Percentiles rank a stretch among this genome's conserved stretches.
phyloP scores from a whole-genome alignment of 2,113 vertebrate species.

The Melanostigma gelatinosum region DNA sequence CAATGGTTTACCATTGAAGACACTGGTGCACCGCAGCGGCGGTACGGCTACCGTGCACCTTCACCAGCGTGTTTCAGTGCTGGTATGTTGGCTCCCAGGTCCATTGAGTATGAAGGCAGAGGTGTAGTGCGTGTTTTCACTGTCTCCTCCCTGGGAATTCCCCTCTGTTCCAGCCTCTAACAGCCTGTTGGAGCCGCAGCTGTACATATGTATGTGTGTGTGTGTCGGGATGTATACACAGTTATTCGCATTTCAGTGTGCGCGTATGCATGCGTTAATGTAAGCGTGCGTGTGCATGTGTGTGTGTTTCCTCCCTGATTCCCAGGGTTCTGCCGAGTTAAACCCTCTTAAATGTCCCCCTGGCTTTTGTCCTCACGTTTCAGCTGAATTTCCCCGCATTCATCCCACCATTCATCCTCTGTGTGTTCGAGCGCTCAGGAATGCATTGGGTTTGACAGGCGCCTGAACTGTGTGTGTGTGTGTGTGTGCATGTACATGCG shows the following conservation, averaged over 20 bases:
- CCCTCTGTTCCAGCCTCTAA: conserved; percentile 72
- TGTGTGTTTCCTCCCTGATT: conserved; percentile 73
- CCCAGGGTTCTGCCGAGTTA: conserved; percentile 80
- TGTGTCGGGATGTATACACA: conserved; percentile 62
- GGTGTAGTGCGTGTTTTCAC: conserved; percentile 71
- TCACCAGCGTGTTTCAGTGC: conserved; percentile 14
- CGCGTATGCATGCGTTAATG: conserved; percentile 39
- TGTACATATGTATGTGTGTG: conserved; percentile 56
- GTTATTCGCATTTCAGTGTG: conserved; percentile 49
- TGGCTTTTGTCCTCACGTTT: conserved; percentile 84
- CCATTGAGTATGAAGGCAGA: conserved; percentile 54
- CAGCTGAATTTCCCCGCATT: conserved; percentile 83
- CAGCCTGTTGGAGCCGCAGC: conserved; percentile 70
- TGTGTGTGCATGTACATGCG: conserved; percentile 37
- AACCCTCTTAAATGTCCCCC: conserved; percentile 84
- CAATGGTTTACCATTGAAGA: conserved; percentile 33
- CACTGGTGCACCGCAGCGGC: conserved; percentile 14
- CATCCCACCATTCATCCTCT: conserved; percentile 76
- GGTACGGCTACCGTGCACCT: background rate
- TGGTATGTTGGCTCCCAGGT: conserved; percentile 30
- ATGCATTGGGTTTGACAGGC: conserved; percentile 82
- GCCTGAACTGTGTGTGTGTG: conserved; percentile 50
- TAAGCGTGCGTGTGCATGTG: background rate
- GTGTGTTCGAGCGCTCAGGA: conserved; percentile 76
- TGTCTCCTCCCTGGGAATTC: conserved; percentile 81